Evolutionary conservation across 53 echinoderm and acorn worm species (phyloP), one percentile per base, ranked within the genome.

Genomic region (Holothuria scabra): DNA sequence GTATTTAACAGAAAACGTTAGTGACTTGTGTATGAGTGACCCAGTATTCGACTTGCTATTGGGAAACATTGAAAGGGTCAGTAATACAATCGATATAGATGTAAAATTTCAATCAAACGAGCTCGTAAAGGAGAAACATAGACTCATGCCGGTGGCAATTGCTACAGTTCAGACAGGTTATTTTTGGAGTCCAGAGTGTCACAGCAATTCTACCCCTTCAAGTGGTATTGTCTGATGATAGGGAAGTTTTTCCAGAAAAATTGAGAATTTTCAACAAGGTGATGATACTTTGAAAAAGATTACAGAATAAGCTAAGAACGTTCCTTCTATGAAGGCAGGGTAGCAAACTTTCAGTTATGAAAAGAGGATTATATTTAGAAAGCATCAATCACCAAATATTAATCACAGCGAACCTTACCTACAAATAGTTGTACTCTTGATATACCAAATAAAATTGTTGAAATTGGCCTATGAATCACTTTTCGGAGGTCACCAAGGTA

Each of bases 151-250:
- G 1, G 57, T 21, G 13, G 23, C 46, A 38, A 63, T 7, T 20
- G 71, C 26, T 46, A 85, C 86, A 49, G 86, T 90, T 26, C 72
- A 86, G 65, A 90, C 90, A 34, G 31, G 86, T n/a, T 58, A 74
- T 49, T 46, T 86, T 86, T 65, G 30, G 24, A 32, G 38, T 52
- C n/a, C 66, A 64, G 59, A 48, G 48, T 48, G n/a, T n/a, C n/a
- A n/a, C n/a, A n/a, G n/a, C n/a, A n/a, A n/a, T n/a, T n/a, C n/a
- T 10, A 16, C 34, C 33, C 21, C 55, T 88, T 31, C 57, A 59
- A 61, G 74, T 83, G 0, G 8, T 46, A 1, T 21, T 25, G 18
- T 34, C 83, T 26, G 44, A 34, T 31, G 74, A 59, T 34, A 60
- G 68, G 30, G 88, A 83, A 30, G 37, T 88, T 26, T 71, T 83